Evolutionary conservation across 2,113 vertebrate species (phyloP), one percentile per base, ranked within the genome.

Genomic region (Clarias magur): DNA sequence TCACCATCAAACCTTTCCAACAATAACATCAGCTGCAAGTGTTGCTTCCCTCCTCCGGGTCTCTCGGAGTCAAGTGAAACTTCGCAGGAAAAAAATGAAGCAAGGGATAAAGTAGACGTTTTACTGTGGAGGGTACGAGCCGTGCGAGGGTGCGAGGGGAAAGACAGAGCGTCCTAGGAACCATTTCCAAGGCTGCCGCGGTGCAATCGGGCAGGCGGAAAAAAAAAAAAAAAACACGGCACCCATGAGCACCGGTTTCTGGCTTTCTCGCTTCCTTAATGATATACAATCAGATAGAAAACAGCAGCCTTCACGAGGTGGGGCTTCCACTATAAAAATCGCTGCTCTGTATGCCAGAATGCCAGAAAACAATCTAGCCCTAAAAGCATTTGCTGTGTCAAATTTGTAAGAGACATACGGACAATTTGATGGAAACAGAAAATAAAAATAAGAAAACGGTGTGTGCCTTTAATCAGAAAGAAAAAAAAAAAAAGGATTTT

Each of bases 161-260:
- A 73, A 54, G 19, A 65, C 27, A 5, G 19, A 57, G 16, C 19
- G 27, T 38, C 68, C 48, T 6, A 68, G 85, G 63, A 57, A 85
- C 56, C 27, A 19, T 78, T 68, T 54, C 27, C 83, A 79, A 42
- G n/a, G 27, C 60, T 34, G 60, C 27, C 27, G 7, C 17, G 84
- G 78, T 65, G 75, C 73, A 85, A 80, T 25, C 30, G 13, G 30
- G 68, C n/a, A 25, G 34, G 68, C 54, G 57, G 34, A 10, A 34
- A 60, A 83, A 84, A 75, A 75, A 27, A 27, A 10, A 34, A 60
- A 83, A 84, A 75, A 75, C 54, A 27, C 17, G 27, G 56, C 83
- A 21, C 56, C 53, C 27, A 19, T 38, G 21, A 7, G 53, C 82
- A 15, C 48, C 7, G 15, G 21, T 21, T 70, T 83, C 80, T 16